These are phyloP conservation scores for Tringa solitaria DNA, from an alignment of 2,113 vertebrate species.

Conservation along the genomic window DNA sequence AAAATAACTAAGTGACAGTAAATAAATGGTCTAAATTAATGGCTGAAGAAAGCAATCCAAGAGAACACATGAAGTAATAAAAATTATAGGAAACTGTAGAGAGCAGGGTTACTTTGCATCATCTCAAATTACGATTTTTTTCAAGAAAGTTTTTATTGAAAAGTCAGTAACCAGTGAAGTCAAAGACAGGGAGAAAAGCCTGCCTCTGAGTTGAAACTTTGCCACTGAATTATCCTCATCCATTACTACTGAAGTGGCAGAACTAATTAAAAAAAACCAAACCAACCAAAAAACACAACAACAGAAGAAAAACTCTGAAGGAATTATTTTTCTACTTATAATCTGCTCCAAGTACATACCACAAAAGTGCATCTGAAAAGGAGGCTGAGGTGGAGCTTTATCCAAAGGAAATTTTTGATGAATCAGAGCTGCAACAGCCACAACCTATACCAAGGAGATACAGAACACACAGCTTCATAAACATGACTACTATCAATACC, in stretches of 20 bases:
- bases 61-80: background rate
- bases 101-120: background rate
- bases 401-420: slow-evolving; percentile 89
- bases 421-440: slow-evolving; percentile 87
- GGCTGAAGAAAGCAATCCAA: background rate
- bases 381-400: slow-evolving; percentile 88
- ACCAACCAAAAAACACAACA: background rate
- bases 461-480: background rate
- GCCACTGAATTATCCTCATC: background rate
- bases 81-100: background rate
- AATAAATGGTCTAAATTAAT: background rate
- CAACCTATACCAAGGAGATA: slow-evolving; percentile 75
- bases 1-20: background rate
- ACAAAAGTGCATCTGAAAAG: slow-evolving; percentile 92
- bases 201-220: background rate
- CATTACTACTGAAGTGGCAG: background rate
- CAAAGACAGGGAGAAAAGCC: background rate
- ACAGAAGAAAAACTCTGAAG: rapidly evolving
- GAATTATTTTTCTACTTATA: background rate
- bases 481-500: background rate
- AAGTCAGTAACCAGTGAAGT: background rate
- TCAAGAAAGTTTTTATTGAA: background rate
- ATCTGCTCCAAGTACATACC: slow-evolving; percentile 75
- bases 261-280: background rate
- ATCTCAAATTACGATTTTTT: background rate